phyloP scores from a whole-genome alignment of 2,113 vertebrate species.

The Rhizomys pruinosus region DNA sequence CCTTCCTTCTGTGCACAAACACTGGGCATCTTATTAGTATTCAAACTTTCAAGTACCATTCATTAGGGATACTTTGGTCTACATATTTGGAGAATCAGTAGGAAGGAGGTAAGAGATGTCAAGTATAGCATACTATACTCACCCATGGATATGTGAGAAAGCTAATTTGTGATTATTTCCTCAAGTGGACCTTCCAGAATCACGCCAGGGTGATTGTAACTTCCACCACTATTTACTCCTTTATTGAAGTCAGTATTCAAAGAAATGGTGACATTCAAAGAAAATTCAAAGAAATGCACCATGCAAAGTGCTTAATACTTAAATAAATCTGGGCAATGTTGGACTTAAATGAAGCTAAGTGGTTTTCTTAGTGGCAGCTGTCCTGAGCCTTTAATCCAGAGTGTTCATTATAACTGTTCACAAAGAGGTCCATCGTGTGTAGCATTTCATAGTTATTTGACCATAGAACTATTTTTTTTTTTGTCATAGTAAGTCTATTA shows the following conservation, averaged over 20 bases:
- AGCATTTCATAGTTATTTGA: slow-evolving; percentile 23
- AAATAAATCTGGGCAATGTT: neutral
- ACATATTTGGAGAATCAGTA: slow-evolving; percentile 25
- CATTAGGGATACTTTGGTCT: slow-evolving; percentile 19
- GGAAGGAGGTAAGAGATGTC: neutral
- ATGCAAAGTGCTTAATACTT: neutral
- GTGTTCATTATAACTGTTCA: neutral
- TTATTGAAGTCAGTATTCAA: neutral
- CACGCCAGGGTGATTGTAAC: neutral
- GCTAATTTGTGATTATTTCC: neutral
- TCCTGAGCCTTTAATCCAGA: neutral
- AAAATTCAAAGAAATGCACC: neutral
- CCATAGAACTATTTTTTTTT: neutral
- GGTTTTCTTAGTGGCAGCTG: neutral
- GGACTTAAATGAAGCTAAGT: slow-evolving; percentile 27
- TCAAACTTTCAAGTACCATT: slow-evolving; percentile 36
- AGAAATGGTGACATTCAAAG: neutral
- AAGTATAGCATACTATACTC: neutral
- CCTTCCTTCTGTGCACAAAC: neutral
- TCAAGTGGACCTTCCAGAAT: neutral
- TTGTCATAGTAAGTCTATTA: slow-evolving; percentile 45
- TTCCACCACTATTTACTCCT: neutral
- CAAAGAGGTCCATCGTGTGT: neutral
- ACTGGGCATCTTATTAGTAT: neutral
- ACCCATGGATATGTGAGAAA: too few relatives aligned